Base-by-base conservation (phyloP, 37 sponge, comb jelly and placozoan species). In the Ephydatia muelleri region DNA sequence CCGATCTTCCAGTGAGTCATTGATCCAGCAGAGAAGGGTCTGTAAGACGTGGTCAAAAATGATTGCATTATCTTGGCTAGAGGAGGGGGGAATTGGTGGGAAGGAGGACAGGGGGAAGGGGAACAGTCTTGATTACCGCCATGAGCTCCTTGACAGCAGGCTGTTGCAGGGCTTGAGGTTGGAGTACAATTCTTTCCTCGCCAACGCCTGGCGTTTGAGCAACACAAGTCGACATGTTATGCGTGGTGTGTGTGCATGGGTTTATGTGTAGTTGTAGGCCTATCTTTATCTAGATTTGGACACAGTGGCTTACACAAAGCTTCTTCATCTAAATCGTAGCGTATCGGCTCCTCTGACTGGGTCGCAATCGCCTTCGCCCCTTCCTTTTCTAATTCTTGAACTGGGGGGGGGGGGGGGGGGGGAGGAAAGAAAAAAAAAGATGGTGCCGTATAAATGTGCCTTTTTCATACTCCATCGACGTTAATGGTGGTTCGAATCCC, bases 1-100 rank as follows among this genome's bases (percentile, higher is more conserved):
- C 5, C 95, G 89, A 25, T 88, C 96, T 73, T 96, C 93, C 65
- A 98, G 88, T 5, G 81, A 71, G 34, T 96, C 99, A 82, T 98
- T 98, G 25, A 98, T 70, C 99, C 99, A 98, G 19, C 88, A 76
- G 35, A 91, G 47, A 32, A 98, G 84, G 31, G 72, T 78, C 94
- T 96, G 70, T 16, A 11, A 81, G 67, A 33, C 14, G 16, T 0
- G 26, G 72, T 25, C 16, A 31, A 57, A 9, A 3, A 43, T 6
- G 43, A 6, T 43, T 43, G 43, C 43, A 43, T 43, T 43, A n/a
- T n/a, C n/a, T n/a, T n/a, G n/a, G 43, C 43, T 5, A 21, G 57
- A 21, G 16, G 57, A 11, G 57, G 57, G 57, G 16, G 12, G 37
- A 31, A n/a, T n/a, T n/a, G 37, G 36, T 32, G 35, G 6, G 25